Evolutionary conservation across 2,113 vertebrate genomes (phyloP).

Genomic region (Myotis davidii): DNA sequence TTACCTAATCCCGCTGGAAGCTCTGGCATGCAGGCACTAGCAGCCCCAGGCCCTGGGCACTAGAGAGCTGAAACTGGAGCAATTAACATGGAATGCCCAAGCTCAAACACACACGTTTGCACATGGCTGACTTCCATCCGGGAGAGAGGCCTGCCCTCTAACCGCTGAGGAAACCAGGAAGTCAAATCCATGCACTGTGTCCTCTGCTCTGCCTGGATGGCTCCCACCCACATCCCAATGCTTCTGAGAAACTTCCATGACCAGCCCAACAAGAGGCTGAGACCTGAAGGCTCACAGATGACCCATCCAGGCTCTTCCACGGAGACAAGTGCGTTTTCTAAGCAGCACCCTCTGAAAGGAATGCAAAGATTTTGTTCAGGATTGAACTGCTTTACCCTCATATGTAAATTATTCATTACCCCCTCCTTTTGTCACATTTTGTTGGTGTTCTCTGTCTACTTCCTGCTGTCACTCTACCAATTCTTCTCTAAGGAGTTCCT

Average conservation of each 20-base stretch:
- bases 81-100: background rate
- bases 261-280: background rate
- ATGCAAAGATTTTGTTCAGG: background rate
- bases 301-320: background rate
- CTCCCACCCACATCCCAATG: background rate
- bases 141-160: background rate
- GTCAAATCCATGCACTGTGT: background rate
- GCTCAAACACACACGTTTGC: background rate
- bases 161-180: background rate
- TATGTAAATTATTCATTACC: background rate
- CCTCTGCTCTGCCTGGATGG: background rate
- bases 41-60: background rate
- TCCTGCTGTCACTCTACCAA: background rate
- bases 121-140: background rate
- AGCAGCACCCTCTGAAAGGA: background rate
- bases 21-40: background rate
- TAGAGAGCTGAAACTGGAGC: background rate
- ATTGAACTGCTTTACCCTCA: background rate
- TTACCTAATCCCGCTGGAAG: background rate
- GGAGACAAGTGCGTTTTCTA: background rate
- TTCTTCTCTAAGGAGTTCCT: background rate
- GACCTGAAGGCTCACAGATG: background rate
- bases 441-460: background rate
- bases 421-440: background rate
- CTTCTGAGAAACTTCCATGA: background rate